Base-by-base conservation (phyloP, 2,797 vertebrate species). In the Mycteria americana region DNA sequence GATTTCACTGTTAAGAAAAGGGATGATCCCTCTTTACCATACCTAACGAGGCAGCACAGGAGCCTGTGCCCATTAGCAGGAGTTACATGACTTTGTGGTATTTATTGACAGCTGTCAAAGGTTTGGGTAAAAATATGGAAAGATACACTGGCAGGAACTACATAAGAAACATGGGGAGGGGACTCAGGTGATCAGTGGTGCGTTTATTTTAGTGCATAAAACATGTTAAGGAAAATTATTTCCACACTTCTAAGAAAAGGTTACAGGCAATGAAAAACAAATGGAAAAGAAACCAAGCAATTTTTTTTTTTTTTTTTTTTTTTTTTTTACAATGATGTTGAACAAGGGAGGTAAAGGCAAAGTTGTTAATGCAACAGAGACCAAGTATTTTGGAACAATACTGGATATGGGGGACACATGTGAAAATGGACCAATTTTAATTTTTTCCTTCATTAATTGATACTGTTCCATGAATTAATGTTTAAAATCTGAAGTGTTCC, bases 261-360 rank as follows among this genome's bases (percentile, higher is more conserved):
- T 93, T 93, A 95, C 89, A 96, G 86, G 81, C 89, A 88, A 70
- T 56, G 69, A 78, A 72, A 91, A 95, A 74, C 84, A 81, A 90
- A 80, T 22, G 53, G 56, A 86, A 57, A 89, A 80, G 54, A 88
- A 96, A 92, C 10, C 51, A 88, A 92, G 85, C 45, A 35, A 17
- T 39, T 50, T 50, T 50, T 51, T 18, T 15, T 24, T 39, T 50
- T 50, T 50, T 51, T 18, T 15, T 24, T 23, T n/a, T 31, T 31
- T 50, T 54, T 91, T 48, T 77, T 91, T 91, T 89, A 88, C 95
- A 95, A 64, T 69, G 41, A 87, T 9, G 17, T 81, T 72, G 39
- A 95, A 91, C 77, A 89, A 86, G 48, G 74, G 57, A 91, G 17
- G 60, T 80, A 92, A 95, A 95, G 51, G 56, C 56, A 84, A 91